A percentile compares a stretch with the other conserved stretches of the same genome.
Evolutionary conservation across 2,888 invertebrate species (phyloP).

Genomic region (Amblyjoppa fuscipennis): DNA sequence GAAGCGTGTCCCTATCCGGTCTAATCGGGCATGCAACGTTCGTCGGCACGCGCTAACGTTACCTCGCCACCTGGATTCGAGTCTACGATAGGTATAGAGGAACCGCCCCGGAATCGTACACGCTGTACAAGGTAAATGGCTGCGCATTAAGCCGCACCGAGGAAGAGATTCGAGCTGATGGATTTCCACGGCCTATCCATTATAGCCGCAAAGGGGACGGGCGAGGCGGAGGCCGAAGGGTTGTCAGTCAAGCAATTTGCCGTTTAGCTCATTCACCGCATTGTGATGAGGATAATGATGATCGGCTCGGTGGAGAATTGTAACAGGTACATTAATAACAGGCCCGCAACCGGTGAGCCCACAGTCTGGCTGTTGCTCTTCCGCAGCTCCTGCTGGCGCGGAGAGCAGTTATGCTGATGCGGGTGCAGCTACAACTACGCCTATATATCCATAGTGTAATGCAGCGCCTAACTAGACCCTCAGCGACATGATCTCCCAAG

Average conservation of each 20-base stretch:
- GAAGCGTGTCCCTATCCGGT: constrained; percentile 47
- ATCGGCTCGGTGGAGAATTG: constrained; percentile 33
- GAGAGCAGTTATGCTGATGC: constrained; percentile 17
- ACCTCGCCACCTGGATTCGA: neutral
- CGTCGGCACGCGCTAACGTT: constrained; percentile 10
- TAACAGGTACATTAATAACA: constrained; percentile 44
- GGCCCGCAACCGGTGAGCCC: neutral
- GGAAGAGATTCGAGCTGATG: constrained; percentile 16
- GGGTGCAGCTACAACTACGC: neutral
- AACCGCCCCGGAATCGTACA: neutral
- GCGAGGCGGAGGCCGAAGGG: constrained; percentile 51
- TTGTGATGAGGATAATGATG: constrained; percentile 61
- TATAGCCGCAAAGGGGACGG: constrained; percentile 59
- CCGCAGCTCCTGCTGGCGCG: neutral
- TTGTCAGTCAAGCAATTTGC: constrained; percentile 80
- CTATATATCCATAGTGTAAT: neutral
- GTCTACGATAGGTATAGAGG: neutral
- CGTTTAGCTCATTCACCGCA: constrained; percentile 76
- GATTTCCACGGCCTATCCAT: constrained; percentile 64
- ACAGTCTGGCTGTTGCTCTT: constrained; percentile 19
- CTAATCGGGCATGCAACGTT: constrained; percentile 31
- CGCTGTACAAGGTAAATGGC: neutral
- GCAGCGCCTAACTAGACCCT: neutral
- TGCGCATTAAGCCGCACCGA: constrained; percentile 4
- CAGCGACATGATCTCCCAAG: neutral